phyloP scores from a whole-genome alignment of 2,888 invertebrate species.

The Cloeon dipterum region DNA sequence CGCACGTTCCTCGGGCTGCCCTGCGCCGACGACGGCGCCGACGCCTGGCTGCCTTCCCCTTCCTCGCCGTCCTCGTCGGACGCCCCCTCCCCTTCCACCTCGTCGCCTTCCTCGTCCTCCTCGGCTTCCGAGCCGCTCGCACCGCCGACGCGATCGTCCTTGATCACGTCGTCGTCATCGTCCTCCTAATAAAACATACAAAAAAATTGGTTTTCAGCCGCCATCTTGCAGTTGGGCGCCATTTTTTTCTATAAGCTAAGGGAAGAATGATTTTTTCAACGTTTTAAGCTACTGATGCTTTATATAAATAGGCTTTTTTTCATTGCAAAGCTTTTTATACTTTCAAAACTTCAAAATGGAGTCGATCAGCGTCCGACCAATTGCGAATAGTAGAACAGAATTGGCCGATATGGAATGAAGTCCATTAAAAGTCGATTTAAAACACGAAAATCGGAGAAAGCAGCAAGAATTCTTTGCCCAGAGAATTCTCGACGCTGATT shows the following conservation, averaged over 20 bases:
- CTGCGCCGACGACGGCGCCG: conserved; percentile 1
- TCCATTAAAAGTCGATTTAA: conserved; percentile 5
- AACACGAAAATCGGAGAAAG: no score
- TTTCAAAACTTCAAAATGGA: no score
- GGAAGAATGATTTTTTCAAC: no score
- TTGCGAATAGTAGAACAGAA: conserved; percentile 1
- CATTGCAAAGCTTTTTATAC: no score
- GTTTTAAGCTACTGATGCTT: no score
- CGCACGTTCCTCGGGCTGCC: conserved; percentile 33
- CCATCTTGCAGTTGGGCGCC: no score
- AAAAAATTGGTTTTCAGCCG: no score
- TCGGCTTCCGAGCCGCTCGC: conserved; percentile 13
- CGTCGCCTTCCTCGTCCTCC: conserved; percentile 13
- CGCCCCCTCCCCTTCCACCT: conserved; percentile 14
- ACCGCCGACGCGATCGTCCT: conserved; percentile 46
- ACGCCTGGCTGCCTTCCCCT: not conserved
- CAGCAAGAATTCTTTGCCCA: no score
- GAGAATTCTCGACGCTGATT: no score
- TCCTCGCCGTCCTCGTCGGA: conserved; percentile 13
- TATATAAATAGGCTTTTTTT: no score
- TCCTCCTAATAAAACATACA: conserved; percentile 18
- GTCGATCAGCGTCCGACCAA: no score
- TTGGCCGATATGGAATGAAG: conserved; percentile 7
- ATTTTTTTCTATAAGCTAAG: no score
- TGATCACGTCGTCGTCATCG: conserved; percentile 29